Evolutionary conservation across 2,113 vertebrate species (phyloP), one percentile per base, ranked within the genome.

Genomic region (Mustela lutreola): DNA sequence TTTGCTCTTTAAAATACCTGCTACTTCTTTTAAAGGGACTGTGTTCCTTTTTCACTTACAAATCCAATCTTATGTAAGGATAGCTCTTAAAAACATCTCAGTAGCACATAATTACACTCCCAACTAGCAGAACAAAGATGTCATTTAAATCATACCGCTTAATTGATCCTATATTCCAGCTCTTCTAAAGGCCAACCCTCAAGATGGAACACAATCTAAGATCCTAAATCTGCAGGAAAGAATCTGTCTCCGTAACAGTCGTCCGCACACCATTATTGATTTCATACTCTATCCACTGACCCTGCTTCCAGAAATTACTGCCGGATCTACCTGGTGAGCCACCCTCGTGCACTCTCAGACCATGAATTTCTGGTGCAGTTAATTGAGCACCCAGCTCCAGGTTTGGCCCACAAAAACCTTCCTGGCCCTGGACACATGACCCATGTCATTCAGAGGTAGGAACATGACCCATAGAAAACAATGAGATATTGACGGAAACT

Each of bases 1-100:
- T 95, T 91, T 96, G 85, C 92, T 97, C 91, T 96, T 96, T 58
- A 97, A 95, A 88, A 82, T 62, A 94, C 24, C 84, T 97, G 63
- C 53, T 82, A 67, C 80, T 96, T 93, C 90, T 95, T 95, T 94
- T 65, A 83, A 86, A 88, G 65, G 45, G 26, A 39, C 50, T 63
- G 12, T 94, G 90, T 89, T 89, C 53, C 76, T 89, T 95, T 80
- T 81, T 73, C 71, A 85, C 79, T 75, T 73, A 31, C 70, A 90
- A 96, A 84, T 71, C 33, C 21, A 75, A 79, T 67, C 65, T 95
- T 76, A 88, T 70, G 73, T 76, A 76, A 91, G 42, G 53, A 81
- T 58, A 82, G 18, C 78, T 36, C 62, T 89, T 86, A 95, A 95
- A 94, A 93, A 39, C 39, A n/a, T 65, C 88, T 80, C 56, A 33